phyloP scores from a whole-genome alignment of 2,888 invertebrate species.

The Reticulitermes lucifugus region DNA sequence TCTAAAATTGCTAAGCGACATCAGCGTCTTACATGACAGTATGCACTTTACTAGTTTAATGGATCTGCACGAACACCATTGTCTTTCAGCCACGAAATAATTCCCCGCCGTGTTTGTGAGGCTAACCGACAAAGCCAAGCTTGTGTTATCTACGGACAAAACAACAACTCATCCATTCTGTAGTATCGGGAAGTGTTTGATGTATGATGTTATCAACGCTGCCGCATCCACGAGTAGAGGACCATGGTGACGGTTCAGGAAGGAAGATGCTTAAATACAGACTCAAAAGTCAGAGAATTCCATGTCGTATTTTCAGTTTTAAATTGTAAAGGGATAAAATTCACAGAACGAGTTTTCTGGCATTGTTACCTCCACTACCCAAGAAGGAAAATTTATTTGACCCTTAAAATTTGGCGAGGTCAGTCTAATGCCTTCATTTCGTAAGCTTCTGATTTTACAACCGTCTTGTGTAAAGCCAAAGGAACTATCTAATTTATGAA shows the following conservation, averaged over 20 bases:
- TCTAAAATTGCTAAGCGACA: not conserved
- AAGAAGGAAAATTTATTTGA: no score
- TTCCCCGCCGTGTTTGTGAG: not conserved
- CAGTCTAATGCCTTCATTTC: no score
- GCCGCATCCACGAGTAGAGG: not conserved
- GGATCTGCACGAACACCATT: slow-evolving; percentile 9
- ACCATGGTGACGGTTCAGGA: not conserved
- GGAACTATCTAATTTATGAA: no score
- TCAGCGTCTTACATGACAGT: not conserved
- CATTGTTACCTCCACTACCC: no score
- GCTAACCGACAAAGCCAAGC: not conserved
- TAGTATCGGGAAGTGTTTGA: not conserved
- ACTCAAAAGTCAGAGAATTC: not conserved
- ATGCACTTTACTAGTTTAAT: not conserved
- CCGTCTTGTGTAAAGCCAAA: no score
- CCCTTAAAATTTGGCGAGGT: no score
- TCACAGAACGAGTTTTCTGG: no score
- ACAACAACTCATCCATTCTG: not conserved
- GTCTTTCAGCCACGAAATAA: not conserved
- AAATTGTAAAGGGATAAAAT: not conserved
- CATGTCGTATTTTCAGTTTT: not conserved
- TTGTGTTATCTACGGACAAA: not conserved
- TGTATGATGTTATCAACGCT: not conserved
- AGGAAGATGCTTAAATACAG: not conserved
- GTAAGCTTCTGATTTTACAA: no score